A percentile compares a stretch with the other conserved stretches of the same genome.
These are phyloP conservation scores for Pagetopsis macropterus DNA, from an alignment of 2,797 vertebrate genomes.

Conservation along the genomic window DNA sequence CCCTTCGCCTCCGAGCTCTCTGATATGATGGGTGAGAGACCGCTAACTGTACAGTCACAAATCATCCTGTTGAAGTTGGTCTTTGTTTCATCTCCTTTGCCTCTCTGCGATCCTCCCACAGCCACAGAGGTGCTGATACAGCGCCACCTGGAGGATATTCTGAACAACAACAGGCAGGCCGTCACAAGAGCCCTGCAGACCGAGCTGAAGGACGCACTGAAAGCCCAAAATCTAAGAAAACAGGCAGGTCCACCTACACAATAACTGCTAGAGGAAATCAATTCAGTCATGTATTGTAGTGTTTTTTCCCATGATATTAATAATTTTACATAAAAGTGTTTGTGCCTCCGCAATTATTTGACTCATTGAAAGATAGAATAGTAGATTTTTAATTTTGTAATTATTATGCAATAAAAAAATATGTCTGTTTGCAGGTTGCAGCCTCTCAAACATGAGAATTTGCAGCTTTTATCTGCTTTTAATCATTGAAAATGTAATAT, in stretches of 20 bases:
- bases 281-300: neutral
- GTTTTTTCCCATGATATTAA: neutral
- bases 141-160: constrained; percentile 78
- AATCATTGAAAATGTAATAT: neutral
- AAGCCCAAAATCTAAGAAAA: constrained; percentile 50
- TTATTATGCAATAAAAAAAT: neutral
- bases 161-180: constrained; percentile 70
- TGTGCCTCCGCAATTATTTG: neutral
- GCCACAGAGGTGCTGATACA: constrained; percentile 72
- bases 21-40: constrained; percentile 70
- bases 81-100: neutral
- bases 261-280: neutral
- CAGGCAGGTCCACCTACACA: constrained; percentile 51
- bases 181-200: constrained; percentile 64
- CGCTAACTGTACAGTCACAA: neutral
- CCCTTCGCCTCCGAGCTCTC: constrained; percentile 72
- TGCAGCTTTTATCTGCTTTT: neutral
- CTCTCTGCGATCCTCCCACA: constrained; percentile 30
- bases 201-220: constrained; percentile 65
- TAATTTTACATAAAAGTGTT: neutral
- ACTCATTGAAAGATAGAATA: neutral
- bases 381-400: no score
- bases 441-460: neutral
- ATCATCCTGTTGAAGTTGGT: neutral
- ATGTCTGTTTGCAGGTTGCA: neutral